Conservation (phyloP, 2,113 vertebrate genomes). For the Merops nubicus region DNA sequence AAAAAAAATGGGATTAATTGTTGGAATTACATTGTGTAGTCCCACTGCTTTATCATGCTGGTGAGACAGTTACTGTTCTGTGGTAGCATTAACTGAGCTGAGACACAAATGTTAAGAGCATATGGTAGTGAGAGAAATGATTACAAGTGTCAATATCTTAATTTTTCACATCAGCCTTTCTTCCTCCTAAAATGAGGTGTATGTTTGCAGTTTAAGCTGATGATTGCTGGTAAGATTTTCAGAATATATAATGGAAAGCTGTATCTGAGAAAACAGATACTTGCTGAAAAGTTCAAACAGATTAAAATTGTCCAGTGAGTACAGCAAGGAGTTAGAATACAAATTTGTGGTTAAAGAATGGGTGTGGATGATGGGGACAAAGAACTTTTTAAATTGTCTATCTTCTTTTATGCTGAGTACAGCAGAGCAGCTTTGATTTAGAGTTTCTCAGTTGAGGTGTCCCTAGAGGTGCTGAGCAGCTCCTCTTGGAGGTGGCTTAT, state of each 20-base stretch:
- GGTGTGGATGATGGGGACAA: neutral
- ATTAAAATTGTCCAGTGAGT: neutral
- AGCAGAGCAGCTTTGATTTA: neutral
- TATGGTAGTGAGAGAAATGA: neutral
- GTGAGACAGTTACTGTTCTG: neutral
- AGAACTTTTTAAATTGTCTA: fast-evolving
- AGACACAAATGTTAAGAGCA: neutral
- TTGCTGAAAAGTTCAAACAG: neutral
- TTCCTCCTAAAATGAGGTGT: neutral
- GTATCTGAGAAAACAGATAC: neutral
- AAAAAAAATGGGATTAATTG: neutral
- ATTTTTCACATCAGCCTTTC: neutral
- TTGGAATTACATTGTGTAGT: neutral
- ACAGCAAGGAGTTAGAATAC: neutral
- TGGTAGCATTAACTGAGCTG: neutral
- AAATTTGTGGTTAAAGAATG: neutral
- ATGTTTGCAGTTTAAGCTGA: neutral
- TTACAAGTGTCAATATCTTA: neutral
- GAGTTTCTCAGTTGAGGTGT: neutral
- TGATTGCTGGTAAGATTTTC: neutral
- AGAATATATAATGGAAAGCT: neutral
- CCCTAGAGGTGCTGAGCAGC: neutral
- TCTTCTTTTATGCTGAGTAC: neutral
- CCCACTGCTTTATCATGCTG: neutral
- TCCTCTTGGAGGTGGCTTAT: neutral